Base-by-base conservation (phyloP, 2,797 vertebrate species). In the Urosaurus nigricauda region DNA sequence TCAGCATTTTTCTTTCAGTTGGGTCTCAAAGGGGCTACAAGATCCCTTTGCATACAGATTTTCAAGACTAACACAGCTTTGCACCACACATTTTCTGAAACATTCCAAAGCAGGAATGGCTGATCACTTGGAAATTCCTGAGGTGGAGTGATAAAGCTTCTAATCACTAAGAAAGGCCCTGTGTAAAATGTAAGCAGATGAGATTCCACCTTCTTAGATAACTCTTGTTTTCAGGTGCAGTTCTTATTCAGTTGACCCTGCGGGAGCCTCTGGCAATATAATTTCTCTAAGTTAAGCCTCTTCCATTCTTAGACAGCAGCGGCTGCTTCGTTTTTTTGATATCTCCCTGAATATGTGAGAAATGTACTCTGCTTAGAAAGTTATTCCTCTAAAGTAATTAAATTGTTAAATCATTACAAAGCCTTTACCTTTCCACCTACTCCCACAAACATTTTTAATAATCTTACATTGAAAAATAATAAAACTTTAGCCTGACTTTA, bases 91-190 rank as follows among this genome's bases (percentile, higher is more conserved):
- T 79, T 19, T 21, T 24, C 8, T 70, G 7, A 68, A 40, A 9
- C 32, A 68, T 47, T n/a, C 17, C 35, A 60, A 7, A 90, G 82
- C 29, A 65, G 84, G 60, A 84, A 1, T 43, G 79, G 0, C 73
- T 88, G 43, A 0, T 26, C 26, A 89, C n/a, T 35, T 58, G 84
- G 85, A 91, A 89, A 85, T 81, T 51, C 78, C 84, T 78, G 88
- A 73, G 37, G 70, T 81, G 24, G 32, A 91, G 58, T 75, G 88
- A 78, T 88, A 89, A 43, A 11, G 80, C 16, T 90, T 92, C 85
- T 78, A 91, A 88, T 75, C 88, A 75, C 58, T 90, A 80, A 79
- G 86, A 82, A 74, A 91, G 84, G 35, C n/a, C 29, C 74, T 58
- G 47, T 60, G 32, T 86, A 63, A 77, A 32, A 78, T 89, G 13